Base-by-base conservation (phyloP, 2,888 invertebrate species). In the Listrodromus nycthemerus region DNA sequence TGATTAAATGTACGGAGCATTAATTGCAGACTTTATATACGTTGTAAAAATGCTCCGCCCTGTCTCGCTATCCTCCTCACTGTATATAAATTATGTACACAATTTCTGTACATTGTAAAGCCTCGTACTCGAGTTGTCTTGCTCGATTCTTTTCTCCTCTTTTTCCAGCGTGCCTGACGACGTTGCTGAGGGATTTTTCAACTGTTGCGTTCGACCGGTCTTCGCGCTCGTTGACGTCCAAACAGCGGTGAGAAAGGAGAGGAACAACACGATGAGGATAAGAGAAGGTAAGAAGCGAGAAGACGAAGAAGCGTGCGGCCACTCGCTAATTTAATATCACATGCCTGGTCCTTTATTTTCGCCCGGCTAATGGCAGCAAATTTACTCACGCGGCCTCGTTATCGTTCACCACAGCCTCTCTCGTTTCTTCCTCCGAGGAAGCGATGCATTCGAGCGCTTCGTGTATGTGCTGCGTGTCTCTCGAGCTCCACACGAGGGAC, bases 341-440 rank as follows among this genome's bases (percentile, higher is more conserved):
- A 88, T 87, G 89, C 89, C 84, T 63, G 83, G 90, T 92, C 89
- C 91, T 92, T 92, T 92, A 92, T 92, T 92, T 91, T 91, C 91
- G 89, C 90, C 86, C 90, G 88, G 91, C 91, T 92, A 92, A 92
- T 92, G 92, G 92, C 91, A 90, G 91, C 91, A 90, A 92, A 92
- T 92, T 92, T 92, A 92, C 91, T 91, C 90, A 67, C 80, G 89
- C 88, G 84, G 89, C 87, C 88, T 89, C 90, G 89, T 92, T 92
- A 92, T 92, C 92, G 87, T 84, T 80, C 73, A 61, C 70, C 61
- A 52, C 75, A 78, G 79, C 78, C 81, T 84, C 83, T 63, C 79
- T 63, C 78, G 2, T 19, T 65, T 52, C 65, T 52, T 75, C 37
- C 65, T n/a, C 52, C 41, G 33, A 6, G n/a, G 76, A 78, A 80